Conservation (phyloP, 2,797 vertebrate genomes). For the Rhabdophis nuchalis region DNA sequence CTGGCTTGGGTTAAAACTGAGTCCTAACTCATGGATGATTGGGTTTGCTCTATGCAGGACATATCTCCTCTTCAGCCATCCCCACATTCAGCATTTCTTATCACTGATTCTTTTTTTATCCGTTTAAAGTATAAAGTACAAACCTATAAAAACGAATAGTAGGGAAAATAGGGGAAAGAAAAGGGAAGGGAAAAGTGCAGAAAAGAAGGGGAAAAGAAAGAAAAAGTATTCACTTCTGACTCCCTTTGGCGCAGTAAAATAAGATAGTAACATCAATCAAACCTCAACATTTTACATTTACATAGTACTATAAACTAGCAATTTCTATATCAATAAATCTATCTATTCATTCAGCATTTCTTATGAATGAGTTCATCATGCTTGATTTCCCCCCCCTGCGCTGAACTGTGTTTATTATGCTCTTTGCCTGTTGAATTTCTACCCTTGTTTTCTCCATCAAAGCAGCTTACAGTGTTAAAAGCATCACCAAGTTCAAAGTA, state of each 20-base stretch:
- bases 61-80: not conserved
- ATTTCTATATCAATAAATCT: not conserved
- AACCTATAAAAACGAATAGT: too few relatives aligned
- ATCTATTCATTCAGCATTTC: not conserved
- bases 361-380: not conserved
- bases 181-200: too few relatives aligned
- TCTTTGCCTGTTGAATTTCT: not conserved
- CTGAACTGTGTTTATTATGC: not conserved
- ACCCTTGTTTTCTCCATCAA: not conserved
- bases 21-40: not conserved
- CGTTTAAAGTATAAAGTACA: too few relatives aligned
- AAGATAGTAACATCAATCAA: not conserved
- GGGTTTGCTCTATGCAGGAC: not conserved
- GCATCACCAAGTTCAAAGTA: not conserved
- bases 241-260: too few relatives aligned
- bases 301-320: not conserved
- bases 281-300: not conserved
- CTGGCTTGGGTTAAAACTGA: not conserved
- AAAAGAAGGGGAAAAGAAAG: too few relatives aligned
- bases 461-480: not conserved
- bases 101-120: too few relatives aligned
- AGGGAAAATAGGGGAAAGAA: too few relatives aligned
- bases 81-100: not conserved
- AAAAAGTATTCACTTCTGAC: too few relatives aligned
- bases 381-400: not conserved